These are phyloP conservation scores for Urosaurus nigricauda DNA, from an alignment of 2,797 vertebrate species.

Conservation along the genomic window DNA sequence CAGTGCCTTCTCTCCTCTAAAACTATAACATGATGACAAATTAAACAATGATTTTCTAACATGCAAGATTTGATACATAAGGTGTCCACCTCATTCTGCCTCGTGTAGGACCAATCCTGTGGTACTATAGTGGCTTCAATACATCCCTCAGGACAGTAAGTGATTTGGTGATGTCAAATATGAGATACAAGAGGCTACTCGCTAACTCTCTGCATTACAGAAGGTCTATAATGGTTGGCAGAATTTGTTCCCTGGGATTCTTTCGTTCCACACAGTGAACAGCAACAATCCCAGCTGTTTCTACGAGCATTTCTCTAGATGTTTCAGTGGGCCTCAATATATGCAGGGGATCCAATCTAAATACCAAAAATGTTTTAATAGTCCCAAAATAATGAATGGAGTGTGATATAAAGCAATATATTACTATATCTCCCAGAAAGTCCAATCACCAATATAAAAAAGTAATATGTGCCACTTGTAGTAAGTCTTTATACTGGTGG, in stretches of 20 bases:
- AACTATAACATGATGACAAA: neutral
- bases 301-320: neutral
- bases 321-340: too few species aligned
- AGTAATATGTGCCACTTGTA: too few species aligned
- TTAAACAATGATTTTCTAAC: neutral
- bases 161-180: neutral
- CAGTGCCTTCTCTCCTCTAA: neutral
- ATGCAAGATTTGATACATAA: neutral
- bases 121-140: neutral
- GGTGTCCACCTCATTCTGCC: neutral
- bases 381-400: too few species aligned
- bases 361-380: too few species aligned
- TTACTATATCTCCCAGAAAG: too few species aligned
- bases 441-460: too few species aligned
- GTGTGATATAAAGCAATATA: too few species aligned
- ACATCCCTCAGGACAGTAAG: neutral
- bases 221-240: neutral
- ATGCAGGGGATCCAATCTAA: too few species aligned
- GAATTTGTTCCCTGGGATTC: neutral
- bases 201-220: neutral
- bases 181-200: neutral
- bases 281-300: neutral
- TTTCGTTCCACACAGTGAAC: neutral
- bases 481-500: too few species aligned
- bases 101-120: neutral